Evolutionary conservation across 2,797 vertebrate species (phyloP).

Genomic region (Aythya fuligula): DNA sequence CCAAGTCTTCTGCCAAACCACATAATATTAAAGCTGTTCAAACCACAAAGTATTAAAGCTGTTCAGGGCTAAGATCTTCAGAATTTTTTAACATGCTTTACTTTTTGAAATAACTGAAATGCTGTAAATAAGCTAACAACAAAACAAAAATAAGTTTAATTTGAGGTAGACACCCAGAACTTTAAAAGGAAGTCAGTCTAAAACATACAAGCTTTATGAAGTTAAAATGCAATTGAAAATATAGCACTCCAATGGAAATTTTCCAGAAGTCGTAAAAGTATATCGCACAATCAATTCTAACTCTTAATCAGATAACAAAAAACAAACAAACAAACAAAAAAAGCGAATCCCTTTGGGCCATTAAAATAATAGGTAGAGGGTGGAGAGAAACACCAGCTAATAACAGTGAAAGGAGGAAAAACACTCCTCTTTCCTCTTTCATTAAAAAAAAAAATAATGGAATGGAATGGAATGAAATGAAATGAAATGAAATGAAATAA

Average conservation of each 20-base stretch:
- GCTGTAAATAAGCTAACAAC: neutral
- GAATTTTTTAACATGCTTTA: neutral
- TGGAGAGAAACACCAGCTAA: neutral
- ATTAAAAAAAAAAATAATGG: neutral
- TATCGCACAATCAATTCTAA: neutral
- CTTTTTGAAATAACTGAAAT: neutral
- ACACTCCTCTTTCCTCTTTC: accelerated
- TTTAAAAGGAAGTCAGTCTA: neutral
- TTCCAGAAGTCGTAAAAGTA: neutral
- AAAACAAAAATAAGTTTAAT: neutral
- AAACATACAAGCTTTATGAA: neutral
- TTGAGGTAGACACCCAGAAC: neutral
- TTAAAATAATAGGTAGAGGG: neutral
- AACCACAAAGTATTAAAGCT: neutral
- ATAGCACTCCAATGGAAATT: neutral
- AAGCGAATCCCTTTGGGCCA: neutral
- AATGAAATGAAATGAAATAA: neutral
- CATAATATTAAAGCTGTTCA: neutral
- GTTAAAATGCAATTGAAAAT: neutral
- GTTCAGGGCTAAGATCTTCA: neutral
- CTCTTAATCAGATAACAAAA: neutral
- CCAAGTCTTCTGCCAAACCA: neutral
- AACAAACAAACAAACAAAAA: neutral
- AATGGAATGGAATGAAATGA: neutral
- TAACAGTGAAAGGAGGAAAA: neutral